Evolutionary conservation across 2,888 invertebrate genomes (phyloP).

Genomic region (Nephrotoma flavescens): DNA sequence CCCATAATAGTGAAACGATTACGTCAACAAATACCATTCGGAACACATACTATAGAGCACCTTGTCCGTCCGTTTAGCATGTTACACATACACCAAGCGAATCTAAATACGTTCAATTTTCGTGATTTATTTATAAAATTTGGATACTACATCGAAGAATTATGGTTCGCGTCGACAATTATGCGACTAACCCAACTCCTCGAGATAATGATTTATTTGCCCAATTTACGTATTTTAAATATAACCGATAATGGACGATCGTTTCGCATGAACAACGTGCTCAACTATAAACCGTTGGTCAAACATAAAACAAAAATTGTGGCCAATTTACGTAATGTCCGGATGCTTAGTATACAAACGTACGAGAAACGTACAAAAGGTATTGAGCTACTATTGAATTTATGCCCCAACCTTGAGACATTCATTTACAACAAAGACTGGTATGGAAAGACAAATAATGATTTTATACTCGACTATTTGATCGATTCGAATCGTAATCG

Average conservation of each 20-base stretch:
- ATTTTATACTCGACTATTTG: not conserved
- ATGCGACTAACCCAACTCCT: not conserved
- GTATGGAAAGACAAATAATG: not conserved
- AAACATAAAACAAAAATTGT: not conserved
- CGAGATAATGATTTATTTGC: not conserved
- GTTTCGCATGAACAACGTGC: not conserved
- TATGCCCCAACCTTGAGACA: not conserved
- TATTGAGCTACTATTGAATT: not conserved
- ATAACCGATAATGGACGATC: not conserved
- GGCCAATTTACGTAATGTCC: not conserved
- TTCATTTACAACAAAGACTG: not conserved
- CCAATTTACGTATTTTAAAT: not conserved
- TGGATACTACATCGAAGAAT: not conserved
- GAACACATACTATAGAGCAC: not conserved
- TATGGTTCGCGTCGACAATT: not conserved
- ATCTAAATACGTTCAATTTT: not conserved
- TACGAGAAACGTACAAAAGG: not conserved
- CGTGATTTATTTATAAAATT: not conserved
- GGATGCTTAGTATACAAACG: not conserved
- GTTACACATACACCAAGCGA: not conserved
- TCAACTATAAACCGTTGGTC: not conserved
- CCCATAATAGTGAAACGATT: not conserved
- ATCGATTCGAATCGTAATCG: not conserved
- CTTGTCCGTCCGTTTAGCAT: not conserved
- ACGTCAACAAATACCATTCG: not conserved